Base-by-base conservation (phyloP, 2,113 vertebrate species). In the Sturnus vulgaris region DNA sequence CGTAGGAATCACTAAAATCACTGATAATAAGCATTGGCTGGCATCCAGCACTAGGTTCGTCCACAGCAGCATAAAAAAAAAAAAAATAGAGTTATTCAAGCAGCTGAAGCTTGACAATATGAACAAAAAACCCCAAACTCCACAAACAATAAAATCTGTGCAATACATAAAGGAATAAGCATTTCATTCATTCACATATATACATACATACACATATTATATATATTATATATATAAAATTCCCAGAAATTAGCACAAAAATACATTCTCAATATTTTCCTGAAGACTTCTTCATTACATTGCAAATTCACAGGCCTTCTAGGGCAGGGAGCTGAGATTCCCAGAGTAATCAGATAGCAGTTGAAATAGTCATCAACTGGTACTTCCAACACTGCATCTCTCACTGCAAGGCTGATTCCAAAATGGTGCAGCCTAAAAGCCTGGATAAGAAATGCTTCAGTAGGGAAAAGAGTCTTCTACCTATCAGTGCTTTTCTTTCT, bases 321-420 rank as follows among this genome's bases (percentile, higher is more conserved):
- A 85, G 12, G 14, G 61, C 82, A 17, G 12, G 13, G 40, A 82
- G 37, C 12, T 37, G 40, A 88, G 33, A 80, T 49, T 82, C 50
- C 40, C 52, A 16, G 33, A 56, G 16, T 46, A 35, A 52, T 65
- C 25, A 35, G 61, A 75, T 65, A 75, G 10, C 40, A 69, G 20
- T 1, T 60, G 13, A 84, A 87, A 68, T 82, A 49, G 60, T 50
- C 42, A 63, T 9, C 0, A 0, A 22, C 33, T 1, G 1, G 24
- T 14, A 75, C 13, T 60, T 76, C 31, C 59, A 95, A 12, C 5
- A 35, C 11, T 42, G 24, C 30, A 65, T 42, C 66, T 72, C 76
- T 70, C 46, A 56, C 22, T 86, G 42, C 21, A 70, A 11, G 40
- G 11, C 10, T 66, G 59, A 61, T 57, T 77, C 47, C 23, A 66